A percentile compares a stretch with the other conserved stretches of the same genome.
Conservation (phyloP, 2,797 vertebrate genomes). For the Brotogeris chrysoptera region DNA sequence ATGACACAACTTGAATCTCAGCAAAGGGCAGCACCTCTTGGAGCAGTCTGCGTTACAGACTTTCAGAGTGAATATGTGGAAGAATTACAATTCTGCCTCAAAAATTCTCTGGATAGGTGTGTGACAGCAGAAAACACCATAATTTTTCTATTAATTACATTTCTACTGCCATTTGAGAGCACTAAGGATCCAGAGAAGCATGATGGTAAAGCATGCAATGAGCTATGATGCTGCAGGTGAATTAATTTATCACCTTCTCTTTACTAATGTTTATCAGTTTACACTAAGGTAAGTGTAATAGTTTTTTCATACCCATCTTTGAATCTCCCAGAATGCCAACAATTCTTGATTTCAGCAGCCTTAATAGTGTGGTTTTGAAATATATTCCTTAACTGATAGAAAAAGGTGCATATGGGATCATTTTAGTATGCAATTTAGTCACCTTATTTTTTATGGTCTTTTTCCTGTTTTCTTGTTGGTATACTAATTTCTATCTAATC, state of each 20-base stretch:
- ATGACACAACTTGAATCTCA: rapidly evolving
- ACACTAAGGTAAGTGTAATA: not conserved
- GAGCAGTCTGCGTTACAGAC: not conserved
- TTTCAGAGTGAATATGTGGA: rapidly evolving
- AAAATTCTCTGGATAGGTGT: not conserved
- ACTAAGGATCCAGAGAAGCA: not conserved
- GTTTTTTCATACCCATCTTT: not conserved
- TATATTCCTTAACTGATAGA: not conserved
- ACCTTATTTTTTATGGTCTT: not conserved
- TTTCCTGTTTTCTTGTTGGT: conserved; percentile 24
- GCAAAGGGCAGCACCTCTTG: not conserved
- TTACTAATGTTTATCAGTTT: not conserved
- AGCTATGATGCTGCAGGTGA: not conserved
- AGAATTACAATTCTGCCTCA: not conserved
- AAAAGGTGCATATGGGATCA: not conserved
- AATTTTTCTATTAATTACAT: not conserved
- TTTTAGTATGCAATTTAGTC: not conserved
- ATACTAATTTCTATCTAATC: conserved; percentile 34
- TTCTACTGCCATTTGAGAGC: not conserved
- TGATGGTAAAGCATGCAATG: not conserved
- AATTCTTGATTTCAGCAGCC: not conserved
- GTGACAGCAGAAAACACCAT: not conserved
- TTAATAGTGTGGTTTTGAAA: not conserved
- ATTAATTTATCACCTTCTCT: not conserved
- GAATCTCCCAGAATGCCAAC: not conserved